Conservation (phyloP, 2,797 vertebrate genomes). For the Schizothorax lantsangensis region DNA sequence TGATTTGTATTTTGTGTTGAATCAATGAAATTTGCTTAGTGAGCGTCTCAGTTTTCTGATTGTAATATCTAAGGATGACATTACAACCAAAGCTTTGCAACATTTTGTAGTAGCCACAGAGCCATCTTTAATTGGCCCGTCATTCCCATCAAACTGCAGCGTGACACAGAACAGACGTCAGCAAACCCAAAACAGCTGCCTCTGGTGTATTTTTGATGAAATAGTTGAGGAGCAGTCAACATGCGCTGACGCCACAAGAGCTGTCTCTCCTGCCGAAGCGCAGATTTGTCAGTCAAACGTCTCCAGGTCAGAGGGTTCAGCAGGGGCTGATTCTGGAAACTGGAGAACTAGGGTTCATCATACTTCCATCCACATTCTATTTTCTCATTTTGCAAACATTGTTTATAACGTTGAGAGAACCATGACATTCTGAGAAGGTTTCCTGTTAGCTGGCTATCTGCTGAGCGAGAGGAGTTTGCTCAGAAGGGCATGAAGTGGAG, state of each 20-base stretch:
- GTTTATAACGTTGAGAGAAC: background rate
- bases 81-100: background rate
- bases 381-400: background rate
- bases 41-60: background rate
- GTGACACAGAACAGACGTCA: constrained; percentile 42
- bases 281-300: constrained; percentile 22
- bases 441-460: constrained; percentile 1
- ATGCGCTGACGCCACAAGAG: constrained; percentile 2
- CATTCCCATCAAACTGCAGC: constrained; percentile 29
- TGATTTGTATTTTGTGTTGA: background rate
- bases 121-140: constrained; percentile 28
- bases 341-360: background rate
- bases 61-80: background rate
- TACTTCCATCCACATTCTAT: background rate
- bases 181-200: constrained; percentile 37
- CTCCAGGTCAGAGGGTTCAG: background rate
- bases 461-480: constrained; percentile 60
- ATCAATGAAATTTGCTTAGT: background rate
- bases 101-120: constrained; percentile 17
- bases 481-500: constrained; percentile 60
- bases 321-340: background rate
- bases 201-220: constrained; percentile 34
- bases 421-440: background rate
- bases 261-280: constrained; percentile 51
- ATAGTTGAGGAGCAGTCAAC: constrained; percentile 20